Percentiles rank a stretch among this genome's conserved stretches.
These are phyloP conservation scores for Potamilus streckersoni DNA, from an alignment of 1,140 invertebrate species.

Conservation along the genomic window DNA sequence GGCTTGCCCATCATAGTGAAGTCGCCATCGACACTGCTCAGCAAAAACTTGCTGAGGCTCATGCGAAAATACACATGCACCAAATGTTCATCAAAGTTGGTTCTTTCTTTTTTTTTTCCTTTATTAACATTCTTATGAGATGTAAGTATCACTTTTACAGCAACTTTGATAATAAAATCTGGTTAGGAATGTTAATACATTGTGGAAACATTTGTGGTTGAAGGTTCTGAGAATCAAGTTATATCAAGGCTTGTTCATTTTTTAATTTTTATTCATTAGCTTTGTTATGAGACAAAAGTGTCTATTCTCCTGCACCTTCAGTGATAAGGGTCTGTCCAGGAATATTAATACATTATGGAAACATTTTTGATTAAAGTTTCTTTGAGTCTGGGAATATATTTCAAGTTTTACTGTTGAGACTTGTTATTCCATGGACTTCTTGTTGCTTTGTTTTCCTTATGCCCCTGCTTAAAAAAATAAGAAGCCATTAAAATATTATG, in stretches of 20 bases:
- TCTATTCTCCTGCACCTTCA: background rate
- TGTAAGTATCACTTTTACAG: background rate
- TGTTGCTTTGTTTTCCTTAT: background rate
- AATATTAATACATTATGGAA: background rate
- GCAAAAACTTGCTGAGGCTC: conserved; percentile 50
- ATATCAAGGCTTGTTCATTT: conserved; percentile 41
- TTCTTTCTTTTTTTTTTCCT: background rate
- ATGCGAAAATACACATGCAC: conserved; percentile 46
- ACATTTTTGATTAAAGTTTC: background rate
- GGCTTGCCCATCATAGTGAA: conserved; percentile 61
- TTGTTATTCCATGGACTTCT: background rate
- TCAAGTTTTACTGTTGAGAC: background rate
- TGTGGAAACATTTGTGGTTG: background rate
- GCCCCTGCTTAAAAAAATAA: background rate
- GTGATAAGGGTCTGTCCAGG: background rate
- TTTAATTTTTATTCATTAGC: conserved; percentile 1
- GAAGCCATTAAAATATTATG: background rate
- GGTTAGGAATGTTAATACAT: background rate
- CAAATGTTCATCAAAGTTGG: conserved; percentile 59
- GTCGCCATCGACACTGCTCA: conserved; percentile 60
- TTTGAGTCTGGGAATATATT: background rate
- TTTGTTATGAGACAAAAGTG: conserved; percentile 2
- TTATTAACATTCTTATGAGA: conserved; percentile 8
- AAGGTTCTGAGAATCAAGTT: background rate
- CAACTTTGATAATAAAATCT: background rate